A percentile compares a stretch with the other conserved stretches of the same genome.
These are phyloP conservation scores for Hephaestus fuliginosus DNA, from an alignment of 2,797 vertebrate genomes.

Conservation along the genomic window DNA sequence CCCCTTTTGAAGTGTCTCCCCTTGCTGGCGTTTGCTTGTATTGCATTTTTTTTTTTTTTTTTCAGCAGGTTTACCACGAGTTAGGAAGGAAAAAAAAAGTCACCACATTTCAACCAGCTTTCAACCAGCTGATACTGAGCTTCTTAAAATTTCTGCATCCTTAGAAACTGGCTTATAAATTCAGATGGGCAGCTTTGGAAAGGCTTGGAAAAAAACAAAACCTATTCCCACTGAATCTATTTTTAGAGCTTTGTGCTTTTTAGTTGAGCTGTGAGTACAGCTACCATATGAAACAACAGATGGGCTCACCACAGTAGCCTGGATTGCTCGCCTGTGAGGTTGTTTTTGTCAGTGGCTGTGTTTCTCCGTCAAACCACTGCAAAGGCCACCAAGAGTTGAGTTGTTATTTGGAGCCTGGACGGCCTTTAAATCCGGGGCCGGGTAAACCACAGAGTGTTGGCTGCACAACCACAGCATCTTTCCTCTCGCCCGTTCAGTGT, in stretches of 20 bases:
- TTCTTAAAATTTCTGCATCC: neutral
- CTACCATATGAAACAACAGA: conserved; percentile 47
- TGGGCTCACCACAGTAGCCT: conserved; percentile 64
- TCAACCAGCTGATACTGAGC: conserved; percentile 5
- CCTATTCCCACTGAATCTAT: conserved; percentile 47
- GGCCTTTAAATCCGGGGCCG: conserved; percentile 42
- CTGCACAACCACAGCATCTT: conserved; percentile 36
- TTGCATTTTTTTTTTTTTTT: neutral
- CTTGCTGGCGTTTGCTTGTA: neutral
- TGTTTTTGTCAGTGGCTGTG: conserved; percentile 66
- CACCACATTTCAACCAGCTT: neutral
- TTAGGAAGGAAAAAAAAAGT: neutral
- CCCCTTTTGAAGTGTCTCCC: conserved; percentile 2
- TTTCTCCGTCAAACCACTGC: conserved; percentile 58
- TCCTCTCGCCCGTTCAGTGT: conserved; percentile 26
- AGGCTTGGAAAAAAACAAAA: neutral
- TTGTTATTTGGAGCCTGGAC: conserved; percentile 60
- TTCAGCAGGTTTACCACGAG: neutral
- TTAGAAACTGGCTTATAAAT: conserved; percentile 5
- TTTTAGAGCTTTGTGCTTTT: conserved; percentile 55
- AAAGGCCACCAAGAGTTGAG: conserved; percentile 63
- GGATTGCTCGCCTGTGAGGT: conserved; percentile 51
- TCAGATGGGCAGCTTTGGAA: conserved; percentile 32
- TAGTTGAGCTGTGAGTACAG: conserved; percentile 33
- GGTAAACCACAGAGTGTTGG: conserved; percentile 40